Percentiles rank a stretch among this genome's conserved stretches.
Evolutionary conservation across 2,888 invertebrate species (phyloP).

Genomic region (Nomada flava): DNA sequence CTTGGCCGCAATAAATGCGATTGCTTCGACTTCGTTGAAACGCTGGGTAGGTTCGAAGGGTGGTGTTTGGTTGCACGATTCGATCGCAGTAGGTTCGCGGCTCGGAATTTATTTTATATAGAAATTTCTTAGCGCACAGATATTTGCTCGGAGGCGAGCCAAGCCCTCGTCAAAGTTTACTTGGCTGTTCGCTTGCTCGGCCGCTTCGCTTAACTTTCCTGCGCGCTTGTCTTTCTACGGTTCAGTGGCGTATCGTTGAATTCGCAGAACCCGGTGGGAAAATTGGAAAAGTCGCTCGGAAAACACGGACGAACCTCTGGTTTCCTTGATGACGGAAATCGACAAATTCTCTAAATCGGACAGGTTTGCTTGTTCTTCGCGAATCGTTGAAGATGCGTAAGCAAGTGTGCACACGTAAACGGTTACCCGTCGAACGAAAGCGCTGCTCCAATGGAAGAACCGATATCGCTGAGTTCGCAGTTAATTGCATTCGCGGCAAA

Average conservation of each 20-base stretch:
- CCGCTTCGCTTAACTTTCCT: slow-evolving; percentile 63
- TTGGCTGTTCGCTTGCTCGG: slow-evolving; percentile 58
- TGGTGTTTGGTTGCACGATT: neutral
- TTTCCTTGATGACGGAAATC: too few species aligned
- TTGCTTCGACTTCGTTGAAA: neutral
- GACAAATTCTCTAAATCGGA: neutral
- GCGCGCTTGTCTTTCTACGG: slow-evolving; percentile 56
- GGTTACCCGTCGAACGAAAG: neutral
- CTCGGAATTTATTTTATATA: slow-evolving; percentile 54
- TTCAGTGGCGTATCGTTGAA: slow-evolving; percentile 52
- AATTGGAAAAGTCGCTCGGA: neutral
- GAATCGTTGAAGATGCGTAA: neutral
- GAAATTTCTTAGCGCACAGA: slow-evolving; percentile 53
- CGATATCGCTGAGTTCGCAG: neutral
- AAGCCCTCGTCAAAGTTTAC: slow-evolving; percentile 71
- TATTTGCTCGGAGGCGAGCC: slow-evolving; percentile 60
- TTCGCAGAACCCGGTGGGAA: slow-evolving; percentile 31
- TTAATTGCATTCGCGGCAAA: slow-evolving; percentile 11
- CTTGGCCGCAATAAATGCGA: neutral
- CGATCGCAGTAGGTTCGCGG: slow-evolving; percentile 10
- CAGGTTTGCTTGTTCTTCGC: neutral
- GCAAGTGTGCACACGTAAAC: neutral
- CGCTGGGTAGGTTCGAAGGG: neutral
- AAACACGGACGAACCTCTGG: too few species aligned
- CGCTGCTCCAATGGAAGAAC: neutral